Base-by-base conservation (phyloP, 37 sponge, comb jelly and placozoan genomes). In the Tethya wilhelma region DNA sequence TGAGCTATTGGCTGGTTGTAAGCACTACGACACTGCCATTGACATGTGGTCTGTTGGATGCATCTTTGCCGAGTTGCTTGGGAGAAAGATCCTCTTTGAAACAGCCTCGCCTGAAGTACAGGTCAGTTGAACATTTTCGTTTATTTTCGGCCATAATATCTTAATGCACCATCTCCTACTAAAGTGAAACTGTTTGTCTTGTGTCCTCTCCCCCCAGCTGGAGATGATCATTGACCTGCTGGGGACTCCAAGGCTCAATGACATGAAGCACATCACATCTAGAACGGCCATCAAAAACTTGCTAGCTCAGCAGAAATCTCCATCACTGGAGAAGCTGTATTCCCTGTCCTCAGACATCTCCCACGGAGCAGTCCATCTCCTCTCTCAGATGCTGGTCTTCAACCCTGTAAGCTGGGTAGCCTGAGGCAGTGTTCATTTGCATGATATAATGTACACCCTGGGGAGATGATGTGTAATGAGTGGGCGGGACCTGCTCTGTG, bases 21-120 rank as follows among this genome's bases (percentile, higher is more conserved):
- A 80, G 45, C 96, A 95, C 38, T 95, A 95, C 64, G 90, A 75
- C 44, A 75, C 89, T 22, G 96, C 80, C 44, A 91, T 95, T 38
- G 96, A 95, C 72, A 91, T 95, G 83, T 95, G 96, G 96, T 83
- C 96, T 44, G 88, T 95, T 37, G 96, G 96, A 23, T 95, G 96
- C 46, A 85, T 95, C 20, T 81, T 95, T 76, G 96, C 93, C 22
- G 96, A 95, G 57, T 67, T 95, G 38, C 82, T 95, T 17, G 93
- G 96, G 7, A 58, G 96, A 31, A 67, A 70, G 49, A 85, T 95
- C 22, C 71, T 95, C 32, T 95, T 95, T 79, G 87, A 95, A 70
- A 90, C 90, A 2, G 38, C 86, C 1, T 58, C 56, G 42, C 86
- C 90, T 4, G 26, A 36, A 19, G 62, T 28, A 25, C 91, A 89